These are phyloP conservation scores for Apogon hyalosoma DNA, from an alignment of 2,797 vertebrate genomes.

Conservation along the genomic window DNA sequence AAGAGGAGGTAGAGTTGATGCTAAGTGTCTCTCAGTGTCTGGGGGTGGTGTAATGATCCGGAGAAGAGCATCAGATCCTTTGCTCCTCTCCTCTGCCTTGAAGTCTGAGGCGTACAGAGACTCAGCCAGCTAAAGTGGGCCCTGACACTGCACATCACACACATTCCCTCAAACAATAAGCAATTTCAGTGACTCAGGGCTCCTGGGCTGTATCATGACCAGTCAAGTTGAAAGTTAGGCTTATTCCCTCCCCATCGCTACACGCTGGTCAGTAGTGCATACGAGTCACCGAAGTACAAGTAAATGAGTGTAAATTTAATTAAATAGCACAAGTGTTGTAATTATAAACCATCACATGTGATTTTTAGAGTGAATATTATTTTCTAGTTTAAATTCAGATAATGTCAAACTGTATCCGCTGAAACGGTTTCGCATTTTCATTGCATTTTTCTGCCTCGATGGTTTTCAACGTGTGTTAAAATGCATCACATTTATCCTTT, in stretches of 20 bases:
- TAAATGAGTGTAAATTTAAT: too few relatives aligned
- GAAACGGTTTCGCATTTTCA: too few relatives aligned
- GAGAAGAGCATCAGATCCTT: slow-evolving; percentile 66
- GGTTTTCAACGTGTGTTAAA: too few relatives aligned
- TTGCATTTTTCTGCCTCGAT: too few relatives aligned
- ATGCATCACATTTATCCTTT: too few relatives aligned
- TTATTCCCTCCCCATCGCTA: slow-evolving; percentile 23
- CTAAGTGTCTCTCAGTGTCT: slow-evolving; percentile 61
- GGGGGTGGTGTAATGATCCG: slow-evolving; percentile 69
- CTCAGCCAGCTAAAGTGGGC: slow-evolving; percentile 37
- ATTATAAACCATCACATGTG: too few relatives aligned
- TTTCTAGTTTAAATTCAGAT: too few relatives aligned
- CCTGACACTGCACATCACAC: slow-evolving; percentile 57
- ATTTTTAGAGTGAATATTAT: too few relatives aligned
- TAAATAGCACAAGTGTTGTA: too few relatives aligned
- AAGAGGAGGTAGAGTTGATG: slow-evolving; percentile 59
- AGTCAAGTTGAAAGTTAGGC: slow-evolving; percentile 42
- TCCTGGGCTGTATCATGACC: slow-evolving; percentile 56
- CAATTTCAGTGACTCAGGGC: slow-evolving; percentile 43
- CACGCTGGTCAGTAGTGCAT: slow-evolving; percentile 11
- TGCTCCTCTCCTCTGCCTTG: slow-evolving; percentile 52
- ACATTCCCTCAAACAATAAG: slow-evolving; percentile 44
- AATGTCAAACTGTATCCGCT: too few relatives aligned
- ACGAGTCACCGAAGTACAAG: neutral
- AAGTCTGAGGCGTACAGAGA: slow-evolving; percentile 45